A percentile compares a stretch with the other conserved stretches of the same genome.
Evolutionary conservation across 2,113 vertebrate species (phyloP).

Genomic region (Chauna torquata): DNA sequence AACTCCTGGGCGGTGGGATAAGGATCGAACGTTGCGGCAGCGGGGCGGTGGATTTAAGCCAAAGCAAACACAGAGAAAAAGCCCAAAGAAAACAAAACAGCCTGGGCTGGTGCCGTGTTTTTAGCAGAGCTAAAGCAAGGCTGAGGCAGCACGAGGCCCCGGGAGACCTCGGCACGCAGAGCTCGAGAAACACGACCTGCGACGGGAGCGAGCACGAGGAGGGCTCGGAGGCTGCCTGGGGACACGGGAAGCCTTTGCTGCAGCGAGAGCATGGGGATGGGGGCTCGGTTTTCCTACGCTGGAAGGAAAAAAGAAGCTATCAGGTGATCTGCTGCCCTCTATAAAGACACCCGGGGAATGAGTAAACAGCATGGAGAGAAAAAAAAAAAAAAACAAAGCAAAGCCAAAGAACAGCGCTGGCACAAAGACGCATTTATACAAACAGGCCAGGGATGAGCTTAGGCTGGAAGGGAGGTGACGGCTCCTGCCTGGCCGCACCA

Average conservation of each 20-base stretch:
- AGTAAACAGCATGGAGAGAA: constrained; percentile 28
- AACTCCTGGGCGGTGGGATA: background rate
- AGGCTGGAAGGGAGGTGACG: background rate
- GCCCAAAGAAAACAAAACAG: background rate
- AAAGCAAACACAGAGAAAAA: background rate
- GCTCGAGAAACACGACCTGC: background rate
- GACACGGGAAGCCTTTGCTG: background rate
- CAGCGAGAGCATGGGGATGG: rapidly evolving
- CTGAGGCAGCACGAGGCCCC: background rate
- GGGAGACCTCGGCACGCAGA: background rate
- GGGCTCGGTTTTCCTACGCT: background rate
- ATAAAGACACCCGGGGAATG: constrained; percentile 26
- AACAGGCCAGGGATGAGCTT: background rate
- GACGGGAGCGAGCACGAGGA: background rate
- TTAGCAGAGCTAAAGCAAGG: background rate
- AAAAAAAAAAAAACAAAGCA: background rate
- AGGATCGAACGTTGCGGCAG: background rate
- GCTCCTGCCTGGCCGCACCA: background rate
- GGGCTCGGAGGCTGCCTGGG: background rate
- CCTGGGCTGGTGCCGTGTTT: rapidly evolving
- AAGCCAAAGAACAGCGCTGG: background rate
- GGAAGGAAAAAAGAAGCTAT: constrained; percentile 22
- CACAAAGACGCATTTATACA: background rate
- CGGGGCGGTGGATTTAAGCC: background rate
- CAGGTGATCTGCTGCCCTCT: background rate